A percentile compares a stretch with the other conserved stretches of the same genome.
Evolutionary conservation across 2,888 invertebrate genomes (phyloP).

Genomic region (Platypus cylindrus): DNA sequence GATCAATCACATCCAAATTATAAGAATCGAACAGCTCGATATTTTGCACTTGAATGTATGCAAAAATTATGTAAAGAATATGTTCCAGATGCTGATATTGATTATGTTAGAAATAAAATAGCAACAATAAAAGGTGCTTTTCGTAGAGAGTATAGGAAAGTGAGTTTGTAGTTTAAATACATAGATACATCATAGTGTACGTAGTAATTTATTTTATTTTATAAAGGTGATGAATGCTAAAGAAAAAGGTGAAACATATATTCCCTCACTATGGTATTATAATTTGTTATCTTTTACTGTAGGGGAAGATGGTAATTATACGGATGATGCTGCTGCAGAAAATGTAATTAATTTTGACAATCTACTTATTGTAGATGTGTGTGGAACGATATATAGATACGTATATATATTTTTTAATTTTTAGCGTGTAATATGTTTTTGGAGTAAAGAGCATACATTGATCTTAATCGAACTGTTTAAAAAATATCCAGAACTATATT

Average conservation of each 20-base stretch:
- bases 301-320: slow-evolving; percentile 17
- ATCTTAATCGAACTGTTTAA: slow-evolving; percentile 20
- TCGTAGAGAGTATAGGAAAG: slow-evolving; percentile 21
- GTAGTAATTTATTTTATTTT: slow-evolving; percentile 3
- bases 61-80: slow-evolving; percentile 17
- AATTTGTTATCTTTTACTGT: slow-evolving; percentile 19
- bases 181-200: neutral
- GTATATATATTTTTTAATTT: too few relatives aligned
- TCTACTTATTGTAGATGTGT: too few relatives aligned
- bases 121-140: slow-evolving; percentile 19
- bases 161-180: slow-evolving; percentile 4
- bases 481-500: slow-evolving; percentile 19
- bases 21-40: slow-evolving; percentile 17
- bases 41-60: slow-evolving; percentile 17
- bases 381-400: too few relatives aligned
- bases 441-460: slow-evolving; percentile 19
- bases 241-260: slow-evolving; percentile 17
- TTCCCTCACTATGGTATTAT: slow-evolving; percentile 23
- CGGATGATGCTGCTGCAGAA: slow-evolving; percentile 5
- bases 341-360: neutral
- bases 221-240: slow-evolving; percentile 16
- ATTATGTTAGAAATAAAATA: slow-evolving; percentile 20
- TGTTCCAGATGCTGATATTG: slow-evolving; percentile 21
- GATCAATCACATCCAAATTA: slow-evolving; percentile 20
- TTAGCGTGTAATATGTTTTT: slow-evolving; percentile 10